Conservation (phyloP, 2,888 invertebrate genomes). For the Nemapogon koenigi region DNA sequence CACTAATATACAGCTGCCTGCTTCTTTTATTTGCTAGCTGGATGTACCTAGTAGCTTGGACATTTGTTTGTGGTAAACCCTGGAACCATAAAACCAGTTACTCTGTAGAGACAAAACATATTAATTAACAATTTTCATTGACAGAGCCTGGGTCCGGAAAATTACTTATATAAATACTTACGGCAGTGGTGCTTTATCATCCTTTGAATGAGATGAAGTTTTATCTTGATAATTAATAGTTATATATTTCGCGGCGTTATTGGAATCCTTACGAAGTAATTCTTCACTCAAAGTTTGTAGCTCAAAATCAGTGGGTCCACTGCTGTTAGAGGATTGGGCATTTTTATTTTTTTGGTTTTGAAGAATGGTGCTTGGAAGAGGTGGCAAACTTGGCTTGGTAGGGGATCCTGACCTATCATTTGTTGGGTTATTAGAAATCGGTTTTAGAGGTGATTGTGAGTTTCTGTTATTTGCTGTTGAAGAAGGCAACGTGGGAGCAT, state of each 20-base stretch:
- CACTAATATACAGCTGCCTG: too few species aligned
- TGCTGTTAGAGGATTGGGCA: constrained; percentile 24
- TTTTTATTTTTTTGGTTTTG: constrained; percentile 31
- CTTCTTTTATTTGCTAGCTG: too few species aligned
- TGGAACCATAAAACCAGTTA: too few species aligned
- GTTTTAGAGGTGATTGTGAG: not conserved
- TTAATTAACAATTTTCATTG: too few species aligned
- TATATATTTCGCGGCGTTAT: constrained; percentile 75
- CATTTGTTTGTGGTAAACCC: too few species aligned
- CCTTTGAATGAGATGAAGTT: constrained; percentile 71
- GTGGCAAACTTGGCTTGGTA: constrained; percentile 17
- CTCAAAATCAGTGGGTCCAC: constrained; percentile 62
- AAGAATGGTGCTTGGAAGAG: constrained; percentile 53
- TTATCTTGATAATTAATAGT: constrained; percentile 77
- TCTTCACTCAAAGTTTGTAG: constrained; percentile 74
- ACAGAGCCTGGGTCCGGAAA: too few species aligned
- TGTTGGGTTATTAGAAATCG: constrained; percentile 3
- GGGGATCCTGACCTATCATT: constrained; percentile 19
- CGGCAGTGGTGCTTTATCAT: constrained; percentile 79
- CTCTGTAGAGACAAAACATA: too few species aligned
- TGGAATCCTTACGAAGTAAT: constrained; percentile 73
- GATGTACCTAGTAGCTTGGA: too few species aligned
- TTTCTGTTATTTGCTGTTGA: not conserved
- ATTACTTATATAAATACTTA: constrained; percentile 48
- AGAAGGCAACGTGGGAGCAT: constrained; percentile 7